Evolutionary conservation across 2,888 invertebrate genomes (phyloP).

Genomic region (Oegoconia quadripuncta): DNA sequence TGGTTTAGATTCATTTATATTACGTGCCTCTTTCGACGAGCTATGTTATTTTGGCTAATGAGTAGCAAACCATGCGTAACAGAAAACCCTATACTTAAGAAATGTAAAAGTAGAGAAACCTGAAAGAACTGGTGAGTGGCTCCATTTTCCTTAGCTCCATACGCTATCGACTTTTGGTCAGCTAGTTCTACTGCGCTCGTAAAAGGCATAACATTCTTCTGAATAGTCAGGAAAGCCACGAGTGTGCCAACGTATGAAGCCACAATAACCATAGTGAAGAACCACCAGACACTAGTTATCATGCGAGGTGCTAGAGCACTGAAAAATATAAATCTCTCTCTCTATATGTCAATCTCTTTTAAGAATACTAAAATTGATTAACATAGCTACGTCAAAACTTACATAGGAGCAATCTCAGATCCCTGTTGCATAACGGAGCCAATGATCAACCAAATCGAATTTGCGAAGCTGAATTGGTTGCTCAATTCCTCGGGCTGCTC

Average conservation of each 20-base stretch:
- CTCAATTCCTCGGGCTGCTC: slow-evolving; percentile 89
- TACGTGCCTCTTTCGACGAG: too few relatives aligned
- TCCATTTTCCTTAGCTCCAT: slow-evolving; percentile 89
- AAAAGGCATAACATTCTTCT: slow-evolving; percentile 83
- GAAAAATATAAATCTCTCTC: slow-evolving; percentile 31
- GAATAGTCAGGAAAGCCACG: slow-evolving; percentile 92
- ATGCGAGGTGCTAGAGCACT: slow-evolving; percentile 93
- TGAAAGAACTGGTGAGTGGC: slow-evolving; percentile 93
- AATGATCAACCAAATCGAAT: slow-evolving; percentile 93
- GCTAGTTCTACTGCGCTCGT: slow-evolving; percentile 90
- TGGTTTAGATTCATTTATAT: too few relatives aligned
- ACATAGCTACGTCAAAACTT: slow-evolving; percentile 28
- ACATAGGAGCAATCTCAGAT: slow-evolving; percentile 93
- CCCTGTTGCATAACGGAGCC: slow-evolving; percentile 94
- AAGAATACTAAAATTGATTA: neutral
- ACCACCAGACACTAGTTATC: slow-evolving; percentile 93
- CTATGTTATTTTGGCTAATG: too few relatives aligned
- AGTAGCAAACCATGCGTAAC: too few relatives aligned
- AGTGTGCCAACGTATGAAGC: slow-evolving; percentile 94
- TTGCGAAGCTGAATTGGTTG: slow-evolving; percentile 91
- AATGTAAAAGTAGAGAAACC: slow-evolving; percentile 73
- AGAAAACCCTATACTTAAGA: neutral
- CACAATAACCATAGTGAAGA: slow-evolving; percentile 92
- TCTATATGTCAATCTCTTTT: too few relatives aligned
- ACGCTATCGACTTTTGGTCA: slow-evolving; percentile 87